Evolutionary conservation across 2,113 vertebrate genomes (phyloP).

Genomic region (Taurulus bubalis): DNA sequence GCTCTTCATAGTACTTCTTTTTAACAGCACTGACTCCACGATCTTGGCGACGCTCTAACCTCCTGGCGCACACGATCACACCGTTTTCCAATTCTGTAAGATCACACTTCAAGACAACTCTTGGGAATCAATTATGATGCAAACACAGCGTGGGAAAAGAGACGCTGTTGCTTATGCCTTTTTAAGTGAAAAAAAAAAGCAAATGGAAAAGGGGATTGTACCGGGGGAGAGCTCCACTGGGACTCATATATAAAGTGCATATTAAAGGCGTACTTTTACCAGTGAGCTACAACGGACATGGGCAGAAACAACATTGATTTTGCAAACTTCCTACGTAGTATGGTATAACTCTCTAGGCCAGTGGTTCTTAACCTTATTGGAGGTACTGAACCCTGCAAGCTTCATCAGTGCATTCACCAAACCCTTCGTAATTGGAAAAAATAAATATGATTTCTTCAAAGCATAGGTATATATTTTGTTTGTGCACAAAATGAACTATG

Average conservation of each 20-base stretch:
- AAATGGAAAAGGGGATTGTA: too few relatives aligned
- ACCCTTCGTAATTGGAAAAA: too few relatives aligned
- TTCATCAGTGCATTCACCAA: too few relatives aligned
- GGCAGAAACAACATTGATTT: neutral
- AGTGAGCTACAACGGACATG: neutral
- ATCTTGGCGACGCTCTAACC: too few relatives aligned
- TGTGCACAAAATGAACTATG: too few relatives aligned
- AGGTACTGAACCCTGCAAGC: too few relatives aligned
- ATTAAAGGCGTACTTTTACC: neutral
- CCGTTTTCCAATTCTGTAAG: neutral
- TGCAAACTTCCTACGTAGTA: neutral
- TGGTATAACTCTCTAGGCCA: neutral
- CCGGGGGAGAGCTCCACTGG: neutral
- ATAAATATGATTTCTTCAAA: too few relatives aligned
- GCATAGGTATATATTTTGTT: too few relatives aligned
- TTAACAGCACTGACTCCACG: too few relatives aligned
- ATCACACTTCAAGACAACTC: conserved; percentile 4
- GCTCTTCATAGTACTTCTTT: too few relatives aligned
- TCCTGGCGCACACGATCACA: neutral
- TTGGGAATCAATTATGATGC: neutral
- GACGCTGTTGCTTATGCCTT: neutral
- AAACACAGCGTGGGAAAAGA: neutral
- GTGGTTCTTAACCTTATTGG: too few relatives aligned
- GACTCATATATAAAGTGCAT: neutral
- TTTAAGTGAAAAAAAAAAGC: too few relatives aligned